Percentiles rank a stretch among this genome's conserved stretches.
These are phyloP conservation scores for Astatotilapia flaviijosephi DNA, from an alignment of 2,113 vertebrate species.

Conservation along the genomic window DNA sequence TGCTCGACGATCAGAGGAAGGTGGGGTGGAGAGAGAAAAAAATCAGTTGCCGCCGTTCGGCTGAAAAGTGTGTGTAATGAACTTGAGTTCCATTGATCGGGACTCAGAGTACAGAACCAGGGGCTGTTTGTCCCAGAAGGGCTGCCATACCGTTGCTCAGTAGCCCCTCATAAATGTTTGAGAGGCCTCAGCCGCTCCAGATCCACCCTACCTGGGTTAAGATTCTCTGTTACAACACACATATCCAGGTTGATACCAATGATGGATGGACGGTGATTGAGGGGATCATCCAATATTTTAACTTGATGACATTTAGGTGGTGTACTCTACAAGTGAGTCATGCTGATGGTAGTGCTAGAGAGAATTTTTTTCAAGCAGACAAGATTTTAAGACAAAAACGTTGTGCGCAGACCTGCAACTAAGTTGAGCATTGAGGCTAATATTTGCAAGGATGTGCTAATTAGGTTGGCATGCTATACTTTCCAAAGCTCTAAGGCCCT, in stretches of 20 bases:
- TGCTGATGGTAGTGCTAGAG: background rate
- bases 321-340: background rate
- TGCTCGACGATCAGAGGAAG: constrained; percentile 2
- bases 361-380: background rate
- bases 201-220: constrained; percentile 47
- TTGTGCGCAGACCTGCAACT: background rate
- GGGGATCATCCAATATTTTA: constrained; percentile 18
- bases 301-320: constrained; percentile 13
- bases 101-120: constrained; percentile 64
- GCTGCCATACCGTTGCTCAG: constrained; percentile 39
- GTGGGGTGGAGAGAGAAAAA: background rate
- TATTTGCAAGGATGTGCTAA: constrained; percentile 3
- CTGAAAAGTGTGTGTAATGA: constrained; percentile 69
- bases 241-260: constrained; percentile 45
- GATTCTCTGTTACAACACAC: constrained; percentile 31
- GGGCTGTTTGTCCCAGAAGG: constrained; percentile 73
- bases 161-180: constrained; percentile 76
- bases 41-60: constrained; percentile 38
- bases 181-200: constrained; percentile 50
- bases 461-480: constrained; percentile 3
- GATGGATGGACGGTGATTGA: constrained; percentile 24
- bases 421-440: background rate
- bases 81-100: constrained; percentile 73
- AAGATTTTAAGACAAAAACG: background rate
- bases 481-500: constrained; percentile 6